phyloP scores from a whole-genome alignment of 2,113 vertebrate species.

The Girardinichthys multiradiatus region DNA sequence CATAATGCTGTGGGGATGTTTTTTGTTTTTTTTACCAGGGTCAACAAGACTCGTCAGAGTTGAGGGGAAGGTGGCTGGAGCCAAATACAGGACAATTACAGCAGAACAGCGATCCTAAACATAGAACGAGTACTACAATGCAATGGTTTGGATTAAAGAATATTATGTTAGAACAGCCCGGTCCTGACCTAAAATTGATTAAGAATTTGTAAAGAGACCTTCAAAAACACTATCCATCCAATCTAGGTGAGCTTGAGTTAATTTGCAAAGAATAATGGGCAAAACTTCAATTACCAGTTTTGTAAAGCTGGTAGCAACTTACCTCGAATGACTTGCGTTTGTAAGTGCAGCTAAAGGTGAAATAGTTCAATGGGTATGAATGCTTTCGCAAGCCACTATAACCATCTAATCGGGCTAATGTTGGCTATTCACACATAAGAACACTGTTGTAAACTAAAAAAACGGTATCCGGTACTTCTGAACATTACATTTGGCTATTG shows the following conservation, averaged over 20 bases:
- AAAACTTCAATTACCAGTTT: background rate
- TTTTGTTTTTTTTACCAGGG: too few relatives aligned
- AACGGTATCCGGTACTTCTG: constrained; percentile 66
- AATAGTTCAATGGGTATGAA: background rate
- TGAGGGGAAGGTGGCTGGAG: too few relatives aligned
- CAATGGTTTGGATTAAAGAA: too few relatives aligned
- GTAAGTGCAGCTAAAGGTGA: too few relatives aligned
- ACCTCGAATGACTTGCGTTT: background rate
- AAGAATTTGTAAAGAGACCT: background rate
- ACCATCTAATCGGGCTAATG: constrained; percentile 64
- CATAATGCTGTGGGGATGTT: too few relatives aligned
- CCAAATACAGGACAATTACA: too few relatives aligned
- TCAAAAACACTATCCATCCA: background rate
- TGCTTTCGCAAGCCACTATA: constrained; percentile 7
- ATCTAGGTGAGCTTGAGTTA: background rate
- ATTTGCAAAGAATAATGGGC: background rate
- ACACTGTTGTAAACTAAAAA: constrained; percentile 57
- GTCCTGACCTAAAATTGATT: background rate
- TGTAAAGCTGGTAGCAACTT: background rate
- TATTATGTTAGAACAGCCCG: too few relatives aligned
- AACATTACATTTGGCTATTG: constrained; percentile 74
- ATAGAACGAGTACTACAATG: too few relatives aligned
- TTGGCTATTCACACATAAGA: constrained; percentile 25
- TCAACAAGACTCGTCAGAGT: too few relatives aligned
- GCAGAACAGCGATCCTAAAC: too few relatives aligned